Evolutionary conservation across 2,113 vertebrate genomes (phyloP).

Genomic region (Proteles cristata): DNA sequence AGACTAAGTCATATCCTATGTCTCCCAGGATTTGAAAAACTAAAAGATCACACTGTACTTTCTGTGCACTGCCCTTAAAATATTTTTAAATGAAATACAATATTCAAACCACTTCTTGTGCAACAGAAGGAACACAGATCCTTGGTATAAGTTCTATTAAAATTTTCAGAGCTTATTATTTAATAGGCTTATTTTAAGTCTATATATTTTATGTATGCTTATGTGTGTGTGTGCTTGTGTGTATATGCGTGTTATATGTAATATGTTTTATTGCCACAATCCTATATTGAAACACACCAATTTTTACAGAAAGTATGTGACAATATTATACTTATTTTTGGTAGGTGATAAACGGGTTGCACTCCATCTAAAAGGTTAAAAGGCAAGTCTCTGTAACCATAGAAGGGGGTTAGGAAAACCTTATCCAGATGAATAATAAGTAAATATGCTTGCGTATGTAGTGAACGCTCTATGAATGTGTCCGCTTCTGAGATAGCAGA

Average conservation of each 20-base stretch:
- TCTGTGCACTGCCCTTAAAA: not conserved
- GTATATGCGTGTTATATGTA: not conserved
- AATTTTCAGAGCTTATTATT: not conserved
- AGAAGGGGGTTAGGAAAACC: not conserved
- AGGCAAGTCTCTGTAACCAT: not conserved
- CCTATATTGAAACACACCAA: not conserved
- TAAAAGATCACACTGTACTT: not conserved
- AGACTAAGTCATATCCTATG: conserved; percentile 10
- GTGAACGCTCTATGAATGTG: not conserved
- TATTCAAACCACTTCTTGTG: not conserved
- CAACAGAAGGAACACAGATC: not conserved
- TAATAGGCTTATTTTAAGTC: not conserved
- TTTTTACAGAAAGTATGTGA: conserved; percentile 9
- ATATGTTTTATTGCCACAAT: not conserved
- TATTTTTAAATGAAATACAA: conserved; percentile 9
- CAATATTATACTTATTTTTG: conserved; percentile 14
- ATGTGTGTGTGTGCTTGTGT: not conserved
- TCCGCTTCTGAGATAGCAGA: not conserved
- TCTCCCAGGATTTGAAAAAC: not conserved
- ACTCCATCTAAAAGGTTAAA: conserved; percentile 27
- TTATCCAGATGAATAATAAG: not conserved
- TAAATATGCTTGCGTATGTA: not conserved
- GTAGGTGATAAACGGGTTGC: not conserved
- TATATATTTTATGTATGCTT: not conserved
- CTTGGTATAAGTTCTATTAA: conserved; percentile 7